These are phyloP conservation scores for Zaprionus davidi DNA, from an alignment of 1,140 invertebrate species.

Conservation along the genomic window DNA sequence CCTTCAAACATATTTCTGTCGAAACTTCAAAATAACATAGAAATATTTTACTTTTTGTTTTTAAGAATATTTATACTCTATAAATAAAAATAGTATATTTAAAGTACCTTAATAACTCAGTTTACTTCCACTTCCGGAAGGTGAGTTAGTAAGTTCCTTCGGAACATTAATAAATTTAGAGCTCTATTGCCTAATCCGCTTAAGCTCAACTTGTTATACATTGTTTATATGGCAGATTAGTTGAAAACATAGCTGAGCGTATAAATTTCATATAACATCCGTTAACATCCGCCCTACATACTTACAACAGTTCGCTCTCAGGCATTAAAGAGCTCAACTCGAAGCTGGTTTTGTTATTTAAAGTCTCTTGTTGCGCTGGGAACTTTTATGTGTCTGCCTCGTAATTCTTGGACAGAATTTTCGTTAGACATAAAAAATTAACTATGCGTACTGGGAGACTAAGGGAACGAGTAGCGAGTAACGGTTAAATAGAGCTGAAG, in stretches of 20 bases:
- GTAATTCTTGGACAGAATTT: conserved; percentile 58
- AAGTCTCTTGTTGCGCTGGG: neutral
- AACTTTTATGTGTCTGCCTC: conserved; percentile 41
- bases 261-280: conserved; percentile 18
- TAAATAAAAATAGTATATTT: neutral
- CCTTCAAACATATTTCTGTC: too few species aligned
- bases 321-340: conserved; percentile 4
- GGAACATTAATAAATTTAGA: neutral
- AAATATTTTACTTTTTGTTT: neutral
- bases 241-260: neutral
- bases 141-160: neutral
- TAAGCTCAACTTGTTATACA: neutral
- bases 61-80: neutral
- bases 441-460: conserved; percentile 55
- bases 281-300: neutral
- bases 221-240: neutral
- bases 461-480: conserved; percentile 37
- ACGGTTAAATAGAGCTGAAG: neutral
- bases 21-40: too few species aligned
- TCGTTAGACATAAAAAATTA: conserved; percentile 69
- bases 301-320: neutral
- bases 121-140: neutral
- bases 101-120: neutral
- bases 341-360: conserved; percentile 3
- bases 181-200: neutral